Evolutionary conservation across 2,113 vertebrate species (phyloP), one percentile per base, ranked within the genome.

Genomic region (Clupea harengus): DNA sequence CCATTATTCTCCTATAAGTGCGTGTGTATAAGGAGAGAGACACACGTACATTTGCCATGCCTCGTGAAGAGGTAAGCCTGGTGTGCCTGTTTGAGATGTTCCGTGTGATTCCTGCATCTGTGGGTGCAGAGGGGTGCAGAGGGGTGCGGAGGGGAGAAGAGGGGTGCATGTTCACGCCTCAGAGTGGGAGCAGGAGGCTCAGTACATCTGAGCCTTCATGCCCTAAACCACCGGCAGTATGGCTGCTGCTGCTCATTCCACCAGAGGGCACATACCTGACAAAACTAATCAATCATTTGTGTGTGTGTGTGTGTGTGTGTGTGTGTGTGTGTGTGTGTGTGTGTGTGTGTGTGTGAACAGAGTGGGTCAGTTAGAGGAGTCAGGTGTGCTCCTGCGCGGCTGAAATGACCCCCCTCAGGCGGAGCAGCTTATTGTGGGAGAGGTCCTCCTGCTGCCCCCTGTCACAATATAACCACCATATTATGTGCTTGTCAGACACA

Each of bases 401-500:
- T 67, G 64, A 67, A 67, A 67, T 67, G 64, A 67, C 2, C 7
- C 3, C 54, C 54, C 54, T 60, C 54, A 6, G 54, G 54, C 54
- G 4, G 54, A 60, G 54, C n/a, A 2, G 64, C n/a, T 67, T 67
- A 67, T 67, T 67, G 64, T 28, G 64, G 64, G n/a, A 28, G n/a
- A 67, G n/a, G n/a, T 3, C 72, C 72, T 17, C 72, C 72, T 32
- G 28, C 72, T 78, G 25, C 25, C 72, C 72, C 28, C 25, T 32
- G 13, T 17, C 25, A 32, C 28, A 78, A 78, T 15, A 39, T 32
- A 78, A 32, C 72, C 72, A 78, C 28, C 18, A 78, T 78, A 78
- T 78, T 78, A 78, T 78, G 72, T 78, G 72, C 72, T 78, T 78
- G 72, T 78, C 72, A 78, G 15, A 78, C 32, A 28, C 25, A 78